Percentiles rank a stretch among this genome's conserved stretches.
Conservation (phyloP, 2,797 vertebrate species). For the Miichthys miiuy region DNA sequence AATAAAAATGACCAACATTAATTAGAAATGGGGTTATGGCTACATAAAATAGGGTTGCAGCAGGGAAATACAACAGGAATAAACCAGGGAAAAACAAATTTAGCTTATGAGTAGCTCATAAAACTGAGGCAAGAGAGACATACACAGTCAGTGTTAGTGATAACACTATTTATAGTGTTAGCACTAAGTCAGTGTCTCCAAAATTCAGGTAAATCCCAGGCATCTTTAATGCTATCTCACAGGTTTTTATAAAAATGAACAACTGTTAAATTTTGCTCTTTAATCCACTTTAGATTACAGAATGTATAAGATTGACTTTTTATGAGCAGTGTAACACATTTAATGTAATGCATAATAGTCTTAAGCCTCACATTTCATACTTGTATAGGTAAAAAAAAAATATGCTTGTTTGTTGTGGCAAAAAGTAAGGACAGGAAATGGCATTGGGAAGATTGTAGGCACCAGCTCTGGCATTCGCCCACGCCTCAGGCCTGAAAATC, state of each 20-base stretch:
- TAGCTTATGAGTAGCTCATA: conserved; percentile 24
- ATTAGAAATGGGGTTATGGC: conserved; percentile 53
- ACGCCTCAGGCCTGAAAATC: no score
- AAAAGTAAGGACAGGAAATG: no score
- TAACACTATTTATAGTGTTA: no score
- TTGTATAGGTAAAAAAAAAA: no score
- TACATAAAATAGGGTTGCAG: conserved; percentile 40
- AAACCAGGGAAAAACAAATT: conserved; percentile 49
- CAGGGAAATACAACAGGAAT: conserved; percentile 31
- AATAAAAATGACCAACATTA: conserved; percentile 56
- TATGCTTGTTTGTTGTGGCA: no score
- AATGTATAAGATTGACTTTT: no score
- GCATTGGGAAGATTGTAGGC: no score
- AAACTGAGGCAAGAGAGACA: conserved; percentile 13
- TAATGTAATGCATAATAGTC: no score
- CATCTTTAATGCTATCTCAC: not conserved
- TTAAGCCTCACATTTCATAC: no score
- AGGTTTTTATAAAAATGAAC: conserved; percentile 2
- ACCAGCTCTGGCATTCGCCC: no score
- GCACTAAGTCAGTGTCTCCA: not conserved
- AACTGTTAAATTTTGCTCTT: not conserved
- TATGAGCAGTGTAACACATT: no score
- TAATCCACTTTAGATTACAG: no score
- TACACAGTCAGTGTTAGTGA: not conserved
- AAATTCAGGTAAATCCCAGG: not conserved